Evolutionary conservation across 2,797 vertebrate species (phyloP), one percentile per base, ranked within the genome.

Genomic region (Sebastes hubbsi): DNA sequence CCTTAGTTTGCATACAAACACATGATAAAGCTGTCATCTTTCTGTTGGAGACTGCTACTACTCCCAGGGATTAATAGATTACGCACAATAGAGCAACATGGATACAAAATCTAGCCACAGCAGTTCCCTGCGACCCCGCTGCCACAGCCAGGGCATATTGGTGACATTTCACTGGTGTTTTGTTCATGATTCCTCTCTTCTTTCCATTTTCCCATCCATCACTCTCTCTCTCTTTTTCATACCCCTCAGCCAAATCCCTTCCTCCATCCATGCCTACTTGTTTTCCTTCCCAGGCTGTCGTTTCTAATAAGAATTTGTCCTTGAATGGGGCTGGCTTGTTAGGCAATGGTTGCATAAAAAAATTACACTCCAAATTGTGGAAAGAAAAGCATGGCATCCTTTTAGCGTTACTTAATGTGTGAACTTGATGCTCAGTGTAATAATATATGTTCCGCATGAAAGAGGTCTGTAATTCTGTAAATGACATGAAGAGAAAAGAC

Each of bases 241-340:
- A 71, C 52, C 80, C 61, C 8, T 75, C 46, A 79, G 80, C 86
- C 84, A 90, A 78, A 83, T 85, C 72, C 56, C 65, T 66, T 63
- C 75, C 71, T 46, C 16, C 7, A 20, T 82, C 80, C 69, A 20
- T 74, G 60, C 56, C 62, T 16, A 46, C 58, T 83, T 87, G 36
- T 81, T 87, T 75, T 75, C 72, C 78, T 68, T 87, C 77, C 81
- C 83, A 82, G 66, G 84, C 82, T 90, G 84, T 87, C 86, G 27
- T 78, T 14, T 61, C 67, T 27, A 80, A 85, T 84, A 77, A 82
- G 65, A 78, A 77, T 72, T 80, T 86, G 73, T 88, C 59, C 66
- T 78, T 75, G 42, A 84, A 72, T 27, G 29, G 77, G 29, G 46
- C 66, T 71, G 74, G 78, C 76, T 79, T 79, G 77, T 83, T 82